These are phyloP conservation scores for Cygnus olor DNA, from an alignment of 2,797 vertebrate species.

Conservation along the genomic window DNA sequence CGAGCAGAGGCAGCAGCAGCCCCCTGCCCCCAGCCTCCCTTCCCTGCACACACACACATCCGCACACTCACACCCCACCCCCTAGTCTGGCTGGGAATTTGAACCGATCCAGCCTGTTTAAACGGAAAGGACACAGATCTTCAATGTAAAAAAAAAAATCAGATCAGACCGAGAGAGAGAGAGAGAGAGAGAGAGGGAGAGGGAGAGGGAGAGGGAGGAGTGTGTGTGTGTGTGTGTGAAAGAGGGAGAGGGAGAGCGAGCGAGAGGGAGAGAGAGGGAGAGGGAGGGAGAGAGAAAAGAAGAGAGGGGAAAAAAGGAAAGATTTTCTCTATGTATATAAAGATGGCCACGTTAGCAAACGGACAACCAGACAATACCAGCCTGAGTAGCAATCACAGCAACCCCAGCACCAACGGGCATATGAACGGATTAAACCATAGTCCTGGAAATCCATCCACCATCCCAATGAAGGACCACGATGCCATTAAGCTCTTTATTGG, in stretches of 20 bases:
- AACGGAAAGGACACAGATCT: constrained; percentile 97
- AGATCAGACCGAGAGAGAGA: constrained; percentile 62
- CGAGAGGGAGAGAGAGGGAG: constrained; percentile 19
- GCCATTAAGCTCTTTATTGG: constrained; percentile 99
- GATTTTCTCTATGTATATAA: constrained; percentile 89
- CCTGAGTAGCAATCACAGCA: constrained; percentile 90
- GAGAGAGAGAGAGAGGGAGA: constrained; percentile 57
- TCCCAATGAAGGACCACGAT: constrained; percentile 99
- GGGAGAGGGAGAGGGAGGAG: constrained; percentile 63
- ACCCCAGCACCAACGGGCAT: constrained; percentile 94
- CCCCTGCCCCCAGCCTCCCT: constrained; percentile 69
- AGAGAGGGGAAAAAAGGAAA: constrained; percentile 81
- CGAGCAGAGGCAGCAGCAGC: constrained; percentile 71
- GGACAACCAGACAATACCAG: constrained; percentile 96
- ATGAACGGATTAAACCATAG: constrained; percentile 99
- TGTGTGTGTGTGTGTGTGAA: constrained; percentile 53
- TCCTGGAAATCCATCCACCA: constrained; percentile 95
- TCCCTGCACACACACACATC: constrained; percentile 56
- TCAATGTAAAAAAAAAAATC: constrained; percentile 93
- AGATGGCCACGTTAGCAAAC: constrained; percentile 99
- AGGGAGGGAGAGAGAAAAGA: constrained; percentile 76
- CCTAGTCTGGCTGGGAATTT: constrained; percentile 82
- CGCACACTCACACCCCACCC: constrained; percentile 80
- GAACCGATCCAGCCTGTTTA: constrained; percentile 94
- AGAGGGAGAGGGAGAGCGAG: constrained; percentile 22